Base-by-base conservation (phyloP, 2,888 invertebrate genomes). In the Hemistola chrysoprasaria region DNA sequence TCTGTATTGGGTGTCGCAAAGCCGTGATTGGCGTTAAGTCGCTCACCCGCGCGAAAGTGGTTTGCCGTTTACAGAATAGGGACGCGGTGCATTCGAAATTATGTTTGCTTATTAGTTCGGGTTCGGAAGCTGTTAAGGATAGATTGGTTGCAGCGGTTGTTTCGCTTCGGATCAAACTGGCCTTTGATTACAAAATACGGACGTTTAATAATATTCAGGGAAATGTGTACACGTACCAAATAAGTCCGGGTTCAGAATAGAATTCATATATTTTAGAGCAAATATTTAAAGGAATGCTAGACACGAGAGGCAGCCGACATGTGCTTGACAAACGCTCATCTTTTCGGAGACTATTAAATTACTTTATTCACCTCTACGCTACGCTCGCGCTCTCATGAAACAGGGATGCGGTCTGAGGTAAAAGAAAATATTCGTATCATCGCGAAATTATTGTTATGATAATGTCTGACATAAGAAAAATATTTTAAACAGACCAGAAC, bases 11-110 rank as follows among this genome's bases (percentile, higher is more conserved):
- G 78, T 80, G 84, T 80, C 77, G 78, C 77, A 70, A 67, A 72
- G 75, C 78, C 67, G 77, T 83, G 85, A 86, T 85, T 84, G 85
- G 76, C 82, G 82, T 78, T 72, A 81, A 83, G 79, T 83, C 80
- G 77, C 60, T 67, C 71, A 65, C 62, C 72, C 71, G 71, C 57
- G 60, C 62, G 64, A 73, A 73, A 72, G 75, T 68, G 79, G 75
- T 78, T 77, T 70, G 71, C 59, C 68, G 75, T 68, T 66, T 65
- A 71, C 65, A 66, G 70, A 63, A 74, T 73, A 69, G 71, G 70
- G 62, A 62, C 51, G 65, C 43, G 65, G 60, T 69, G 72, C 75
- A 81, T 79, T 67, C 55, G 66, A 71, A 77, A 74, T 76, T 71
- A 71, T 79, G 81, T 79, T 81, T 81, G 74, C 64, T 74, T 77